Evolutionary conservation across 2,113 vertebrate species (phyloP), one percentile per base, ranked within the genome.

Genomic region (Zosterops lateralis): DNA sequence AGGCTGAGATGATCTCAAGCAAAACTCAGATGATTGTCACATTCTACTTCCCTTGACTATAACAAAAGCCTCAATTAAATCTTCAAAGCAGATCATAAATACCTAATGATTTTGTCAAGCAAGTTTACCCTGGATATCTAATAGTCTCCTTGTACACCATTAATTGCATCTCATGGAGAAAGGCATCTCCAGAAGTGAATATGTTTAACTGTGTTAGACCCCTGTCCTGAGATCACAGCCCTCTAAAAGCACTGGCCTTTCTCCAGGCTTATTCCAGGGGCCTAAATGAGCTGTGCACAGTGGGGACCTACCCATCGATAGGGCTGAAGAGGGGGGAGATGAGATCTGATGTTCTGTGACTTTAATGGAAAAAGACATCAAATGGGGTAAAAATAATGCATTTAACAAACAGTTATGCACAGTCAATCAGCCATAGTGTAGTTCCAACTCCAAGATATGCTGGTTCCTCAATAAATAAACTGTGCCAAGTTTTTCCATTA

Each of bases 311-410:
- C 17, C 9, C 42, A 51, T 8, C 48, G 34, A 47, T 7, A 70
- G 32, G 34, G 40, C 5, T 73, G 54, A 65, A 67, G 18, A 13
- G 0, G 0, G 26, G 20, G 28, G 5, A 89, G 25, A 48, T 38
- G 47, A 74, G 38, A 58, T 40, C 31, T 64, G 29, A 61, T 4
- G 5, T 57, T 78, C n/a, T 73, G 17, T 78, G 38, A 20, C 22
- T 31, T 87, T 42, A 67, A 71, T 0, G 3, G 22, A 32, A 17
- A 87, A 4, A 18, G 17, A 83, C n/a, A 68, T 2, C 24, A 72
- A 92, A 88, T 36, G 10, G 16, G 32, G 12, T 45, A 76, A 82
- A 82, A 92, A 57, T 9, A 42, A 65, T 17, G 31, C 5, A 78
- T 78, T 71, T 54, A 81, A 32, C 4, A 70, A 83, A 77, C 7